Conservation (phyloP, 2,797 vertebrate species). For the Trachurus trachurus region DNA sequence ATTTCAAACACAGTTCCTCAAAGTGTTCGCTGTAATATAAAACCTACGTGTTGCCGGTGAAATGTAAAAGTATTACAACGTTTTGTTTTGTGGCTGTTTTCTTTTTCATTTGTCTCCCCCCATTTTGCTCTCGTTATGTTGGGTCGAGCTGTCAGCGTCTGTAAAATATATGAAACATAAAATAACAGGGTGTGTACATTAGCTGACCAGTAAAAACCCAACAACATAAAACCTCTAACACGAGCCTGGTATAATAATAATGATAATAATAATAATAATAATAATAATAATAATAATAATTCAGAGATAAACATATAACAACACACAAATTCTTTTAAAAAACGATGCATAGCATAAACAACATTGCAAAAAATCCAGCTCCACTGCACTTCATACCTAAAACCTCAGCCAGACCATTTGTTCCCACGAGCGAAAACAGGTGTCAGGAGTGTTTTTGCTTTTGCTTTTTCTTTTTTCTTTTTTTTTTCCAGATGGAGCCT, state of each 20-base stretch:
- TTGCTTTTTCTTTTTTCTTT: too few relatives aligned
- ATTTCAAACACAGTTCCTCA: not conserved
- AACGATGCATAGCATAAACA: constrained; percentile 77
- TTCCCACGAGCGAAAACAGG: constrained; percentile 51
- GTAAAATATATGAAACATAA: constrained; percentile 32
- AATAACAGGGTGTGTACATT: constrained; percentile 3
- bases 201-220: constrained; percentile 16
- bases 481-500: constrained; percentile 44
- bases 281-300: not conserved
- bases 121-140: not conserved
- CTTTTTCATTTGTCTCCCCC: not conserved
- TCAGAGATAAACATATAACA: constrained; percentile 30
- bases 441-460: constrained; percentile 42
- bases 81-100: not conserved
- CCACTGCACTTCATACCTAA: constrained; percentile 53
- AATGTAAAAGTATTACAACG: not conserved
- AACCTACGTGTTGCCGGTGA: not conserved
- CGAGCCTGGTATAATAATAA: constrained; percentile 20
- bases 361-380: constrained; percentile 59
- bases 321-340: constrained; percentile 45
- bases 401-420: constrained; percentile 45
- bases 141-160: constrained; percentile 1
- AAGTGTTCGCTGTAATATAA: not conserved
- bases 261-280: not conserved
- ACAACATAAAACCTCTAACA: constrained; percentile 40